Conservation (phyloP, 2,888 invertebrate species). For the Sturmia bella region DNA sequence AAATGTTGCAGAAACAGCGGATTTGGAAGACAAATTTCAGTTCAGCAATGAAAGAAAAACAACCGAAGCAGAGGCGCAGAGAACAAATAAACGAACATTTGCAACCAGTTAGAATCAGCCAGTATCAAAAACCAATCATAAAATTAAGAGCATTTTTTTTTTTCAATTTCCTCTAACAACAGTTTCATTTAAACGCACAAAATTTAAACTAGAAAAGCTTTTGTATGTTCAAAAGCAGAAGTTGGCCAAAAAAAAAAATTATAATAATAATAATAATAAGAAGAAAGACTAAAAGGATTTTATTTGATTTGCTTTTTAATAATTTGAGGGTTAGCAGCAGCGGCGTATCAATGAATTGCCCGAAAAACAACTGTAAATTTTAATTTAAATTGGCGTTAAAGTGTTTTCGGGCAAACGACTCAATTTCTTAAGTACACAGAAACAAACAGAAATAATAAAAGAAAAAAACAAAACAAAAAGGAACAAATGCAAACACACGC, state of each 20-base stretch:
- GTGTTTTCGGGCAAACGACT: slow-evolving; percentile 51
- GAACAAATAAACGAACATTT: slow-evolving; percentile 35
- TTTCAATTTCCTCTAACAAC: slow-evolving; percentile 71
- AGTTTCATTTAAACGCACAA: slow-evolving; percentile 36
- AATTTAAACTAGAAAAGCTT: neutral
- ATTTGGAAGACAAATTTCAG: slow-evolving; percentile 32
- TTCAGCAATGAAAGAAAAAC: slow-evolving; percentile 12
- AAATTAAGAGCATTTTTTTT: slow-evolving; percentile 71
- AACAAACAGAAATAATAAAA: slow-evolving; percentile 7
- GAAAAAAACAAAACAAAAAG: neutral
- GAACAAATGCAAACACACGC: slow-evolving; percentile 5
- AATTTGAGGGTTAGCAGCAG: slow-evolving; percentile 21
- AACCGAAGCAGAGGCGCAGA: too few relatives aligned
- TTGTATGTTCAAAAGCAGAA: slow-evolving; percentile 5
- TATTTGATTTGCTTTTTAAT: slow-evolving; percentile 50
- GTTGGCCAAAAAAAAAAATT: slow-evolving; percentile 4
- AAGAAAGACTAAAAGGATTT: slow-evolving; percentile 37
- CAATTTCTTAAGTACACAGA: slow-evolving; percentile 40
- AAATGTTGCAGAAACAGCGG: slow-evolving; percentile 44
- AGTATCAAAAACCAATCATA: slow-evolving; percentile 71
- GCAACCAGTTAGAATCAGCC: slow-evolving; percentile 44
- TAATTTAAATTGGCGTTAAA: slow-evolving; percentile 64
- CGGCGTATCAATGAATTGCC: slow-evolving; percentile 15
- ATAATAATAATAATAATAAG: neutral
- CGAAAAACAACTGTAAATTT: slow-evolving; percentile 42